Conservation (phyloP, 2,797 vertebrate genomes). For the Cryptoblepharus egeriae region DNA sequence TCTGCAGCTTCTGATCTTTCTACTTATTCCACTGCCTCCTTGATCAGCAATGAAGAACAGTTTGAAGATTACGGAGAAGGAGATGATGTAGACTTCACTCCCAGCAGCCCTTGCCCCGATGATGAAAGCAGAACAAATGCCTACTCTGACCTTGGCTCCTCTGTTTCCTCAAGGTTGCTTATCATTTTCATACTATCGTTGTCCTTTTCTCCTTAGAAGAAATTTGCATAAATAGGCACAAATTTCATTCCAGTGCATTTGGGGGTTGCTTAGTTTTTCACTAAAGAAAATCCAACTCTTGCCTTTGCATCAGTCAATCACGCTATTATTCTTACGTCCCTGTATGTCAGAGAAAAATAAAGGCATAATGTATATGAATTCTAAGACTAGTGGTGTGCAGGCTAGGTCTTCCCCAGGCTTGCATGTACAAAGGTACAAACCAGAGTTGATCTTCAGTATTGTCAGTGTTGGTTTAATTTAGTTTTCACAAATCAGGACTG, state of each 20-base stretch:
- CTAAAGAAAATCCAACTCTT: conserved; percentile 34
- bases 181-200: conserved; percentile 29
- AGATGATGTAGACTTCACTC: conserved; percentile 90
- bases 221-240: not conserved
- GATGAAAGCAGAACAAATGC: conserved; percentile 91
- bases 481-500: not conserved
- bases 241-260: conserved; percentile 10
- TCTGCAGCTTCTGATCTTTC: conserved; percentile 90
- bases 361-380: not conserved
- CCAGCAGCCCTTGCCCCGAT: conserved; percentile 91
- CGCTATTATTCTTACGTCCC: not conserved
- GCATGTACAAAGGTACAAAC: not conserved
- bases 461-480: not conserved
- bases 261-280: not conserved
- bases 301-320: not conserved
- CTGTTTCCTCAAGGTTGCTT: conserved; percentile 91
- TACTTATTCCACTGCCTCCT: conserved; percentile 89
- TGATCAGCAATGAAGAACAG: conserved; percentile 94
- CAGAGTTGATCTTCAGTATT: not conserved
- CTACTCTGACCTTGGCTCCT: conserved; percentile 93
- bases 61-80: conserved; percentile 98
- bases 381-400: not conserved
- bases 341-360: not conserved
- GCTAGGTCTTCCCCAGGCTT: not conserved
- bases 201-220: not conserved